Percentiles rank a stretch among this genome's conserved stretches.
phyloP scores from a whole-genome alignment of 1,140 invertebrate species.

The Hylaeus anthracinus region DNA sequence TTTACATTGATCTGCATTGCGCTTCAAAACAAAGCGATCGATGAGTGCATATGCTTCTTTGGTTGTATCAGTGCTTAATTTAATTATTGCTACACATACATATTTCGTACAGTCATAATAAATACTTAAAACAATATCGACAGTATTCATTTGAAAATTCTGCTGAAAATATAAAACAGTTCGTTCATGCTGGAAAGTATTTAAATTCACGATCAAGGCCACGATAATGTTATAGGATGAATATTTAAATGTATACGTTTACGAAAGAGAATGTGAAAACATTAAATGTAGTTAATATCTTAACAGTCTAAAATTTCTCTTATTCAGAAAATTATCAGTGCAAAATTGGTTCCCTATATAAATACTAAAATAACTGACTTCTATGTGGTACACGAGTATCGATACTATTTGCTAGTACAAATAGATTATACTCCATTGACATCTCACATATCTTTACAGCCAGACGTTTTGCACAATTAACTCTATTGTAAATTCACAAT shows the following conservation, averaged over 20 bases:
- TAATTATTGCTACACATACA: slow-evolving; percentile 65
- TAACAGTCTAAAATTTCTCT: slow-evolving; percentile 51
- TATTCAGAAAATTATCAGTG: slow-evolving; percentile 13
- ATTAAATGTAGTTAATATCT: slow-evolving; percentile 41
- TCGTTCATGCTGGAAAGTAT: slow-evolving; percentile 37
- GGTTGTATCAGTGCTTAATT: slow-evolving; percentile 70
- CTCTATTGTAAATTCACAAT: slow-evolving; percentile 8
- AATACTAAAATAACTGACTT: slow-evolving; percentile 41
- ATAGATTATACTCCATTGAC: slow-evolving; percentile 40
- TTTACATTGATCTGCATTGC: slow-evolving; percentile 31
- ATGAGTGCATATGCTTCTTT: slow-evolving; percentile 67
- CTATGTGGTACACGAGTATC: slow-evolving; percentile 26
- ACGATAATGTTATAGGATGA: slow-evolving; percentile 45
- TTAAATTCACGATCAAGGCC: slow-evolving; percentile 54
- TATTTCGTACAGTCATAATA: slow-evolving; percentile 56
- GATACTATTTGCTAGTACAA: slow-evolving; percentile 49
- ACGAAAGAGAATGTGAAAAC: slow-evolving; percentile 39
- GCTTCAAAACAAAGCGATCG: slow-evolving; percentile 45
- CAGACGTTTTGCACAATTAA: neutral
- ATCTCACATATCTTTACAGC: slow-evolving; percentile 13
- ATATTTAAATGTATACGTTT: slow-evolving; percentile 36
- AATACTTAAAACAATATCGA: slow-evolving; percentile 56
- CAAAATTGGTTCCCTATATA: slow-evolving; percentile 30
- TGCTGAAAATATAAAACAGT: slow-evolving; percentile 25
- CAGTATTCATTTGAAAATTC: slow-evolving; percentile 46